These are phyloP conservation scores for Epizoanthus rinbou DNA, from an alignment of 92 coral and sea anemone species.

Conservation along the genomic window DNA sequence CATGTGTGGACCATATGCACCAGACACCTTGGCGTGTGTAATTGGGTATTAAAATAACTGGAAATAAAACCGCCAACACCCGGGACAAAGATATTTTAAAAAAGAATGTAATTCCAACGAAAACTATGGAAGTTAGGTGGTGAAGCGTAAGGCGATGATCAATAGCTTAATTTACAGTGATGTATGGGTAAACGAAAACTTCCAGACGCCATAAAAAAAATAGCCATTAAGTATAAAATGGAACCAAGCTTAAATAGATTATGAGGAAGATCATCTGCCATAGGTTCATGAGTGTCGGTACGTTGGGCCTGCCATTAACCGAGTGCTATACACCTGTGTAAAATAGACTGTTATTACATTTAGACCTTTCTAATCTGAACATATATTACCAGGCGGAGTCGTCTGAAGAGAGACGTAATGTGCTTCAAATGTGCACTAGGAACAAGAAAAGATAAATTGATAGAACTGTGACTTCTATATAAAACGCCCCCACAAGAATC, in stretches of 20 bases:
- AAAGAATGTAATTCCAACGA: background rate
- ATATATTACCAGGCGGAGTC: too few relatives aligned
- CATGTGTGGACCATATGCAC: constrained; percentile 17
- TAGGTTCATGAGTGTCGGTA: too few relatives aligned
- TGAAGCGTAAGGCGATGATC: background rate
- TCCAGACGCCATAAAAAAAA: constrained; percentile 9
- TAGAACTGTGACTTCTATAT: too few relatives aligned
- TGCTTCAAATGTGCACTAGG: too few relatives aligned
- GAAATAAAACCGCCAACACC: background rate
- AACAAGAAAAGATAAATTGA: too few relatives aligned
- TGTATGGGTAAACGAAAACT: background rate
- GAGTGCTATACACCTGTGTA: too few relatives aligned
- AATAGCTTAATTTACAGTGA: background rate
- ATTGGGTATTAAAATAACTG: background rate
- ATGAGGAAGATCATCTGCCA: too few relatives aligned
- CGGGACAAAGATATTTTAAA: background rate
- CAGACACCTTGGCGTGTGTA: background rate
- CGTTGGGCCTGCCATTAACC: too few relatives aligned
- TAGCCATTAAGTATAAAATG: background rate
- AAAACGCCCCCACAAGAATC: too few relatives aligned
- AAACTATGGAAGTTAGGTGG: background rate
- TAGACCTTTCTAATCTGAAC: too few relatives aligned
- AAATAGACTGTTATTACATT: too few relatives aligned
- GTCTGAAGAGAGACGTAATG: too few relatives aligned
- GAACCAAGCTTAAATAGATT: background rate